phyloP scores from a whole-genome alignment of 2,888 invertebrate species.

The Chloromyia formosa region DNA sequence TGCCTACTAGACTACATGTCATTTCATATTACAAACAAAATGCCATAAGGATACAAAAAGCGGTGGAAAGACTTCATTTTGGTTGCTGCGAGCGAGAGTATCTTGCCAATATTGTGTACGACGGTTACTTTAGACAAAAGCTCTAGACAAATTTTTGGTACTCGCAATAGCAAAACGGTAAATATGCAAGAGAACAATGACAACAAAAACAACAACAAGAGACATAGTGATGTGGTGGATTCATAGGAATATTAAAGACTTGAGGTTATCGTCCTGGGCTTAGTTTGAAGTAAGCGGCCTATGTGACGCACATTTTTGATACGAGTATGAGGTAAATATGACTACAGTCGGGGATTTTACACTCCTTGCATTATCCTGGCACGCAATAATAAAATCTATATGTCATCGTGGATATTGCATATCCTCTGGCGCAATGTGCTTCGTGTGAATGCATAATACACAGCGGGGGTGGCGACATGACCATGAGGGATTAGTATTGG shows the following conservation, averaged over 20 bases:
- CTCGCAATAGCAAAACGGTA: background rate
- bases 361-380: background rate
- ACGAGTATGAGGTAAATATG: constrained; percentile 1
- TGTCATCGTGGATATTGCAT: background rate
- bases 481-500: no score
- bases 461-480: no score
- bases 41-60: no score
- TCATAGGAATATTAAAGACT: background rate
- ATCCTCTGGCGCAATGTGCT: no score
- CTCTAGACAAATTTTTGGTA: constrained; percentile 31
- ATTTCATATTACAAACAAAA: constrained; percentile 10
- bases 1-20: background rate
- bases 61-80: no score
- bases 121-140: constrained; percentile 13
- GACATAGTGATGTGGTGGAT: no score
- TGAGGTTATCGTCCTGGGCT: background rate
- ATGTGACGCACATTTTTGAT: background rate
- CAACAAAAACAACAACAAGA: no score
- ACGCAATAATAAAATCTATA: constrained; percentile 8
- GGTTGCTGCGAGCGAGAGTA: no score
- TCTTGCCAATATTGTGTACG: no score
- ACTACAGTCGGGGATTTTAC: background rate
- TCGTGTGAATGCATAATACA: constrained; percentile 1
- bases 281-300: background rate
- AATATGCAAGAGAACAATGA: background rate